Conservation (phyloP, 2,113 vertebrate species). For the Burhinus bistriatus region DNA sequence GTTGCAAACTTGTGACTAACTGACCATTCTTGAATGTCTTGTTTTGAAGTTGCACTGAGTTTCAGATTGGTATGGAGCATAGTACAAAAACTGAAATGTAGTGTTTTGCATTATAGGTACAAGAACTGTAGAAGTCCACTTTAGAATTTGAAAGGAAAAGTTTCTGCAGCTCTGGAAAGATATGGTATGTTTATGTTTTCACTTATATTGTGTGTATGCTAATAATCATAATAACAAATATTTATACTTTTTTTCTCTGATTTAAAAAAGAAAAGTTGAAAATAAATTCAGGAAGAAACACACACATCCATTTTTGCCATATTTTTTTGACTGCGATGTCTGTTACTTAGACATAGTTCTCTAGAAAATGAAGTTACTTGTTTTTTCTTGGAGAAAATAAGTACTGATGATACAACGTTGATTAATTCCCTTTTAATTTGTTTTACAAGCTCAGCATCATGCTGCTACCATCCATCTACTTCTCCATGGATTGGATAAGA, state of each 20-base stretch:
- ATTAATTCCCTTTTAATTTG: neutral
- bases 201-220: neutral
- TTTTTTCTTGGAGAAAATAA: neutral
- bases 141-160: constrained; percentile 65
- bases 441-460: neutral
- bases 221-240: neutral
- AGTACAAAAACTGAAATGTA: constrained; percentile 53
- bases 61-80: neutral
- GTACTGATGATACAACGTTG: neutral
- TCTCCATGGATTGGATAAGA: neutral
- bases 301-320: neutral
- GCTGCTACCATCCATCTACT: neutral
- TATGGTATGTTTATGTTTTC: constrained; percentile 74
- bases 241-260: neutral
- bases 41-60: neutral
- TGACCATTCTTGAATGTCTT: neutral
- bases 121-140: constrained; percentile 61
- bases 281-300: neutral
- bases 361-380: neutral
- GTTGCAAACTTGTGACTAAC: neutral
- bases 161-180: constrained; percentile 69
- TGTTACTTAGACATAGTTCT: neutral
- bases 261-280: neutral
- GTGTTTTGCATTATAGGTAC: constrained; percentile 75
- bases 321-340: neutral